A percentile compares a stretch with the other conserved stretches of the same genome.
Evolutionary conservation across 1,140 invertebrate genomes (phyloP).

Genomic region (Scaptomyza montana): DNA sequence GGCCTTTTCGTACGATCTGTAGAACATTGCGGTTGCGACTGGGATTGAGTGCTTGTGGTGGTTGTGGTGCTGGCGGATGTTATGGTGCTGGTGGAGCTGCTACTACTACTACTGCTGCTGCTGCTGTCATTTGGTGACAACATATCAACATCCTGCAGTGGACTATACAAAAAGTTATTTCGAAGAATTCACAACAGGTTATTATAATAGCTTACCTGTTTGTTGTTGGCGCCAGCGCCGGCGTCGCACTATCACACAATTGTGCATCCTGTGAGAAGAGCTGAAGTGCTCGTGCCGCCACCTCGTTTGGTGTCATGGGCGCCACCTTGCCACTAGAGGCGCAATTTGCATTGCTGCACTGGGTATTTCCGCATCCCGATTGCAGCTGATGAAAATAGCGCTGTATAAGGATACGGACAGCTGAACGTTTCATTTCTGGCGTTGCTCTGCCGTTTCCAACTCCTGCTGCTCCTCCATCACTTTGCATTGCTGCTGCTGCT

Average conservation of each 20-base stretch:
- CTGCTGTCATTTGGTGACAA: slow-evolving; percentile 61
- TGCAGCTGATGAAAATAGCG: slow-evolving; percentile 96
- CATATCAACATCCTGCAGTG: slow-evolving; percentile 72
- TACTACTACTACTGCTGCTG: slow-evolving; percentile 59
- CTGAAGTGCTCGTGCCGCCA: slow-evolving; percentile 93
- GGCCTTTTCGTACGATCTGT: slow-evolving; percentile 10
- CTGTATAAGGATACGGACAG: slow-evolving; percentile 94
- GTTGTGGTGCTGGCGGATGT: slow-evolving; percentile 69
- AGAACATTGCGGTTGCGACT: slow-evolving; percentile 24
- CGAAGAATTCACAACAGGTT: too few species aligned
- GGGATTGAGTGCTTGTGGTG: slow-evolving; percentile 63
- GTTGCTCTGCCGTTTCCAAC: slow-evolving; percentile 54
- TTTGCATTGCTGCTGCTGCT: slow-evolving; percentile 15
- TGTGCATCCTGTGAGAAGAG: slow-evolving; percentile 93
- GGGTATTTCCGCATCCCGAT: slow-evolving; percentile 94
- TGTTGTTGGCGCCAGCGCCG: slow-evolving; percentile 6
- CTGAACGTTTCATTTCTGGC: slow-evolving; percentile 93
- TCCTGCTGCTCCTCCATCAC: not conserved
- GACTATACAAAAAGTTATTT: slow-evolving; percentile 7
- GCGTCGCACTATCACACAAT: slow-evolving; percentile 87
- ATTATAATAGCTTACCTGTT: slow-evolving; percentile 29
- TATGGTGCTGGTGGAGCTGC: slow-evolving; percentile 56
- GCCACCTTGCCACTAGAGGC: slow-evolving; percentile 94
- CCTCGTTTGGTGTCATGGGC: slow-evolving; percentile 93
- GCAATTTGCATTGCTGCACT: slow-evolving; percentile 93